phyloP scores from a whole-genome alignment of 1,140 invertebrate species.

The Drosophila ananassae region DNA sequence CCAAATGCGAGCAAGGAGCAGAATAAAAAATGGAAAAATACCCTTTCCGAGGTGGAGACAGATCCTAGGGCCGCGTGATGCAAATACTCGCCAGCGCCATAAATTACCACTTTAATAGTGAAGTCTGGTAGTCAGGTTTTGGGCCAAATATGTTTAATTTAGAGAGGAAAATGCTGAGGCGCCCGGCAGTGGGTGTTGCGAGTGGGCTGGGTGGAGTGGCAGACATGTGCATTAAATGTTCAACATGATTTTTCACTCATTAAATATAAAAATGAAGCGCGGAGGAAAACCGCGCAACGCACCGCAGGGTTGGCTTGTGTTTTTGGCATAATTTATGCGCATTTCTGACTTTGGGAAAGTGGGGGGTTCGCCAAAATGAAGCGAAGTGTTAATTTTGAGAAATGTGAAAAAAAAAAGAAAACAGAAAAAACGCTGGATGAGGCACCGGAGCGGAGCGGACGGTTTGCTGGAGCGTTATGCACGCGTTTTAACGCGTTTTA shows the following conservation, averaged over 20 bases:
- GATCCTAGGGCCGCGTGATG: background rate
- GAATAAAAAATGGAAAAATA: slow-evolving; percentile 4
- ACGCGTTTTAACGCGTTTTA: slow-evolving; percentile 41
- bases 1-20: slow-evolving; percentile 34
- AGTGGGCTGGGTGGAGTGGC: background rate
- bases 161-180: slow-evolving; percentile 1
- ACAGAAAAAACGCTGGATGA: background rate
- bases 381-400: slow-evolving; percentile 74
- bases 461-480: slow-evolving; percentile 49
- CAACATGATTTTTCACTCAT: slow-evolving; percentile 80
- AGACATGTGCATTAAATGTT: slow-evolving; percentile 77
- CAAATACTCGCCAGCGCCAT: background rate
- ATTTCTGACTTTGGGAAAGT: slow-evolving; percentile 25
- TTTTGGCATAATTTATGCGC: slow-evolving; percentile 81
- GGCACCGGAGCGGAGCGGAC: slow-evolving; percentile 46
- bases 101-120: background rate
- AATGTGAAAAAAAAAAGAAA: slow-evolving; percentile 31
- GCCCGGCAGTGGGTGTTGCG: too few relatives aligned
- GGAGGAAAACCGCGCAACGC: slow-evolving; percentile 45
- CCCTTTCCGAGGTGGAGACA: slow-evolving; percentile 25
- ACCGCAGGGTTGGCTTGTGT: slow-evolving; percentile 57
- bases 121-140: background rate
- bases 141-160: slow-evolving; percentile 7
- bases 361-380: slow-evolving; percentile 33
- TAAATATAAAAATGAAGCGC: slow-evolving; percentile 54